Percentiles rank a stretch among this genome's conserved stretches.
These are phyloP conservation scores for Choristoneura rosaceana DNA, from an alignment of 2,888 invertebrate genomes.

Conservation along the genomic window DNA sequence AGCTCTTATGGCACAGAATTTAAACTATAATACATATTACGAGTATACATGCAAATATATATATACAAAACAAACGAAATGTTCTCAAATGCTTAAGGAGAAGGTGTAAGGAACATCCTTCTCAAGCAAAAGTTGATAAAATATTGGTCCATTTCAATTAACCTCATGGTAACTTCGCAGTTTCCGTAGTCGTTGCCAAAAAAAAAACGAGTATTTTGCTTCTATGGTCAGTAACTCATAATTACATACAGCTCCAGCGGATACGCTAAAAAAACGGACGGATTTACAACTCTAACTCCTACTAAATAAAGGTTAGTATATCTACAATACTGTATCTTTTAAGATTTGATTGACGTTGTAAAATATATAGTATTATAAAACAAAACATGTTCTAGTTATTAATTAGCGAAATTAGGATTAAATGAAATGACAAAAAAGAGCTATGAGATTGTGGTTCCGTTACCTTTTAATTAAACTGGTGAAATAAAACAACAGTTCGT, in stretches of 20 bases:
- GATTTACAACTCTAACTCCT: constrained; percentile 1
- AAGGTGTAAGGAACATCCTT: no score
- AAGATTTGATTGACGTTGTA: constrained; percentile 34
- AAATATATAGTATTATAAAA: constrained; percentile 31
- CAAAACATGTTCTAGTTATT: constrained; percentile 31
- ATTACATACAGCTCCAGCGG: constrained; percentile 30
- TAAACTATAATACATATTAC: no score
- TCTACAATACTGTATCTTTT: background rate
- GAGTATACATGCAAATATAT: no score
- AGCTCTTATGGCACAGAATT: no score
- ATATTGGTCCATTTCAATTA: no score
- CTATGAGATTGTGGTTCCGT: background rate
- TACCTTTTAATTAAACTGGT: no score
- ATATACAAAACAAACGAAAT: no score
- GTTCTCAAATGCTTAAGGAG: no score
- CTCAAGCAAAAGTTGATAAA: no score
- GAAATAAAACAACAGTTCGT: no score
- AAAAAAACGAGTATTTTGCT: constrained; percentile 33
- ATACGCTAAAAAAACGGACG: constrained; percentile 20
- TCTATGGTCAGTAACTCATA: constrained; percentile 38
- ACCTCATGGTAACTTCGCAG: background rate
- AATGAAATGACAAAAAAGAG: constrained; percentile 17
- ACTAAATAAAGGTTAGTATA: constrained; percentile 4
- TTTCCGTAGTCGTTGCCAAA: constrained; percentile 11
- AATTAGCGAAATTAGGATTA: constrained; percentile 29